phyloP scores from a whole-genome alignment of 2,888 invertebrate genomes.

The Leptogaster cylindrica region DNA sequence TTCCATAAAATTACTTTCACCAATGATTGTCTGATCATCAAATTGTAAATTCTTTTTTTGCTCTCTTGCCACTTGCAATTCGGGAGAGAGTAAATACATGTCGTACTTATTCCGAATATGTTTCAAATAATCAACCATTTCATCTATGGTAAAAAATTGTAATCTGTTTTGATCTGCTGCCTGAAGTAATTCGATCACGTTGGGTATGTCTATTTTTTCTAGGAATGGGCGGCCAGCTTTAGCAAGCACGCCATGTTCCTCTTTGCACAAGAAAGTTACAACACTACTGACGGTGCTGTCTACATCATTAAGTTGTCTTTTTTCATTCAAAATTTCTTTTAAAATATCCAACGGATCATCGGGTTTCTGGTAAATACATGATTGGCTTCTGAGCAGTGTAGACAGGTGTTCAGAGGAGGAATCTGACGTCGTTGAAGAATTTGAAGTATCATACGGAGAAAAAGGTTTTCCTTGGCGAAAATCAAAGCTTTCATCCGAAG shows the following conservation, averaged over 20 bases:
- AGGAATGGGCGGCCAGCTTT: slow-evolving; percentile 24
- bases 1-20: background rate
- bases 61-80: no score
- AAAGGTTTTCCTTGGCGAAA: slow-evolving; percentile 43
- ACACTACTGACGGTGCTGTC: slow-evolving; percentile 43
- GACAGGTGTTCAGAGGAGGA: background rate
- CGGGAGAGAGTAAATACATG: background rate
- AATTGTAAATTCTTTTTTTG: background rate
- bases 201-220: slow-evolving; percentile 14
- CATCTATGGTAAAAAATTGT: slow-evolving; percentile 45
- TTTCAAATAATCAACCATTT: slow-evolving; percentile 46
- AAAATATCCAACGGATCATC: background rate
- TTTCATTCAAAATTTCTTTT: background rate
- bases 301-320: background rate
- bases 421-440: background rate
- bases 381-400: background rate
- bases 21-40: background rate
- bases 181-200: slow-evolving; percentile 41
- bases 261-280: slow-evolving; percentile 40
- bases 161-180: slow-evolving; percentile 35
- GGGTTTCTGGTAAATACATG: no score
- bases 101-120: background rate
- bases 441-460: background rate
- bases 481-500: slow-evolving; percentile 48
- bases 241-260: slow-evolving; percentile 26